Base-by-base conservation (phyloP, 2,888 invertebrate genomes). In the Meteorus cinctellus region DNA sequence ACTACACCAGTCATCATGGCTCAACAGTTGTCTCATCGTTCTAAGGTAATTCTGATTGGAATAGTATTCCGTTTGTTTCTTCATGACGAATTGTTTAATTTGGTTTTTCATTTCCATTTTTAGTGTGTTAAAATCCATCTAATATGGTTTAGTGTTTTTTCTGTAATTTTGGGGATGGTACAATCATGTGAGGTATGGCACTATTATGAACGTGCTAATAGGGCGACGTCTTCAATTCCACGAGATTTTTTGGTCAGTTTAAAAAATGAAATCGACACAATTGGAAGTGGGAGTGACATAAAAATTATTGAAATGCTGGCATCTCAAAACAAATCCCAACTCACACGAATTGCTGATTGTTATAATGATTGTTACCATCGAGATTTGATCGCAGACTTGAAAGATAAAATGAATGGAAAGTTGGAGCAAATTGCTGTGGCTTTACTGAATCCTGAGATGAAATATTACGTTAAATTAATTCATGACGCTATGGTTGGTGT, bases 361-460 rank as follows among this genome's bases (percentile, higher is more conserved):
- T 55, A 55, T 2, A 55, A 55, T 24, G 19, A 19, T 19, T 10
- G n/a, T 19, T 19, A 55, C n/a, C 19, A 19, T 8, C 55, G 8
- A 19, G 19, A 19, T 19, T 24, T 55, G 8, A 19, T 55, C 19
- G n/a, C n/a, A 55, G 19, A 19, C n/a, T 19, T 55, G 10, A 55
- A 19, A 8, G 8, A 55, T 19, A 55, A 55, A 55, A 19, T 55
- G 4, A 3, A 4, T 24, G 55, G 55, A 2, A 55, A 55, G 10
- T 55, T 55, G 10, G 55, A 55, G 6, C 55, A 55, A 24, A 55
- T 55, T 55, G 55, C 10, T 55, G 55, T 55, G 19, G 55, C 55
- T 19, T 19, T 55, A 55, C 6, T 55, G 24, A 55, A 19, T 1
- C 55, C 55, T 1, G 55, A 55, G n/a, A 19, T 55, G 8, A 19